Conservation (phyloP, 2,888 invertebrate genomes). For the Epiblema foenella region DNA sequence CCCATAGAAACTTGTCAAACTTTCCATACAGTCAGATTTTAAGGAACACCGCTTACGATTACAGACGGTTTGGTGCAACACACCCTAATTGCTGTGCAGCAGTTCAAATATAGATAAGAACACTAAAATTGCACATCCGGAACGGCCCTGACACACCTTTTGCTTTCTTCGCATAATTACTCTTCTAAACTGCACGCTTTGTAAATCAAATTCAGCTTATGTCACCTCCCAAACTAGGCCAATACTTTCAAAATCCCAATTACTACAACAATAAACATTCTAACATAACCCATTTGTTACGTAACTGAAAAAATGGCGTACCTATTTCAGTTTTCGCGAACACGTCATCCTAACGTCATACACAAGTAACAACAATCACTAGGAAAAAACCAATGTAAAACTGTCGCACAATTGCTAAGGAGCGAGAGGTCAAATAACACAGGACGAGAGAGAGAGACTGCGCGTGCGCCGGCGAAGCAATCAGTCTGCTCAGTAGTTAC, state of each 20-base stretch:
- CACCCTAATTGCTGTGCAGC: neutral
- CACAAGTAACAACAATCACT: neutral
- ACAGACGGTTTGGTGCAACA: no score
- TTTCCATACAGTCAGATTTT: no score
- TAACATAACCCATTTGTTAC: slow-evolving; percentile 34
- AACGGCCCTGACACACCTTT: neutral
- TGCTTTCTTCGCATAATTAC: slow-evolving; percentile 16
- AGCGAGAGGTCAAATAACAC: neutral
- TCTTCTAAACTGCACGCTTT: neutral
- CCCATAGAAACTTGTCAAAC: no score
- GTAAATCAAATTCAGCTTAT: slow-evolving; percentile 13
- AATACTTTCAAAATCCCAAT: slow-evolving; percentile 35
- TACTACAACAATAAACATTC: slow-evolving; percentile 22
- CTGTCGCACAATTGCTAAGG: neutral
- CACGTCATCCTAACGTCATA: slow-evolving; percentile 28
- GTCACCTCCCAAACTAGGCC: slow-evolving; percentile 28
- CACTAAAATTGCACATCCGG: neutral
- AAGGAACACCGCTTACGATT: no score
- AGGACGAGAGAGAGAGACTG: neutral
- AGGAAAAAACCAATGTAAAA: neutral
- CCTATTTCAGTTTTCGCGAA: slow-evolving; percentile 37
- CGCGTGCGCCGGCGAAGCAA: neutral
- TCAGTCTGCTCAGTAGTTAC: slow-evolving; percentile 64
- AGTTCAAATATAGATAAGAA: no score
- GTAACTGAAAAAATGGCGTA: slow-evolving; percentile 32